Evolutionary conservation across 2,797 vertebrate species (phyloP), one percentile per base, ranked within the genome.

Genomic region (Pelodytes ibericus): DNA sequence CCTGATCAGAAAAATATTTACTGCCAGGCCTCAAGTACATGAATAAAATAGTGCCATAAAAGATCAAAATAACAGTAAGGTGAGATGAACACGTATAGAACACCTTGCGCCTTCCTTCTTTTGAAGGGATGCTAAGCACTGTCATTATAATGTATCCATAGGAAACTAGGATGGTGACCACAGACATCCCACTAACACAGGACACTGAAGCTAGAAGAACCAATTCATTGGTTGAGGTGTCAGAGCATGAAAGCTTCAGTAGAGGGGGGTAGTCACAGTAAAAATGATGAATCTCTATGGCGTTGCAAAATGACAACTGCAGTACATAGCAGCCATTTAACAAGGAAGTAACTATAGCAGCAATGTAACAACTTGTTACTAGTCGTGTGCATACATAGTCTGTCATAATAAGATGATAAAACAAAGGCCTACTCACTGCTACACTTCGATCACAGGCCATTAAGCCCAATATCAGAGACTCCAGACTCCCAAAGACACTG

Each of bases 71-170:
- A 0, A 84, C 66, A 10, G 82, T 33, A 33, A 89, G 74, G 59
- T 91, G 89, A 22, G 88, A 87, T 0, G 84, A 81, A 11, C 87
- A 90, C 1, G 88, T 87, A 31, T 84, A 89, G 39, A 88, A 86
- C 1, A 85, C 80, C 24, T 85, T 88, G 41, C 9, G 47, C 20
- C 67, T 77, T 20, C 87, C 83, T 5, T 82, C 74, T 64, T 74
- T 59, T 24, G 87, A 88, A 2, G 1, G 72, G 66, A 88, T 85
- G 33, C 4, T 81, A 36, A 82, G 0, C 25, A 89, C 80, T 8
- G 78, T 81, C 20, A 66, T 2, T 47, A 87, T 81, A 63, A 88
- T 83, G 18, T 82, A 86, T 0, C 75, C 24, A 0, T 83, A 89
- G 27, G 88, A 91, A 20, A 82, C 9, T 16, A 70, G 27, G 22